Base-by-base conservation (phyloP, 2,113 vertebrate genomes). In the Phalacrocorax brasilianus region DNA sequence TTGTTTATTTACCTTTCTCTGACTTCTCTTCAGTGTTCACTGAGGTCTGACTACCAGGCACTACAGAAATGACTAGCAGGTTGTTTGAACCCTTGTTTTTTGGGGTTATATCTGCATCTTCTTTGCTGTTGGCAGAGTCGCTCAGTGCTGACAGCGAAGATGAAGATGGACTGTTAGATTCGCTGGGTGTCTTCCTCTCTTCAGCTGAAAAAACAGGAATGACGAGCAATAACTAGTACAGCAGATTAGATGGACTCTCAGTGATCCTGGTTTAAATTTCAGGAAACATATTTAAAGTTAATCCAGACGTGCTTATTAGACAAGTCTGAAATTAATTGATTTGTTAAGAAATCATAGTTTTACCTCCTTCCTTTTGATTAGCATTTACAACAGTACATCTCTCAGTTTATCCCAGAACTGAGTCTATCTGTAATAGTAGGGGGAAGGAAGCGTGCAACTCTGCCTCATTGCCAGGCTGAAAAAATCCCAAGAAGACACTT, bases 131-230 rank as follows among this genome's bases (percentile, higher is more conserved):
- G 96, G 99, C 99, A 8, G 99, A 99, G 96, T 99, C 99, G 5
- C 99, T 99, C 96, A 99, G 98, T 71, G 99, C 99, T 42, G 99
- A 99, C 94, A 99, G 98, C 1, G 99, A 99, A 30, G 99, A 99
- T 13, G 99, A 99, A 68, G 99, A 99, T 24, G 99, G 99, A 97
- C 99, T 99, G 91, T 99, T 98, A 20, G 99, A 99, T 93, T 98
- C 98, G 62, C 98, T 98, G 84, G 98, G 98, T 72, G 98, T 98
- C 95, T 98, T 98, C 90, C 96, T 97, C 81, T 98, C 98, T 95
- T 98, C 98, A 94, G 96, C 98, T 98, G 95, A 80, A 94, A 97
- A 97, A 95, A 81, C 6, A 44, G 50, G 70, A 88, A 86, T 55
- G 70, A 63, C 83, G 55, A 68, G n/a, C 55, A 83, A 10, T 59